Evolutionary conservation across 2,113 vertebrate genomes (phyloP), one percentile per base, ranked within the genome.

Genomic region (Sander vitreus): DNA sequence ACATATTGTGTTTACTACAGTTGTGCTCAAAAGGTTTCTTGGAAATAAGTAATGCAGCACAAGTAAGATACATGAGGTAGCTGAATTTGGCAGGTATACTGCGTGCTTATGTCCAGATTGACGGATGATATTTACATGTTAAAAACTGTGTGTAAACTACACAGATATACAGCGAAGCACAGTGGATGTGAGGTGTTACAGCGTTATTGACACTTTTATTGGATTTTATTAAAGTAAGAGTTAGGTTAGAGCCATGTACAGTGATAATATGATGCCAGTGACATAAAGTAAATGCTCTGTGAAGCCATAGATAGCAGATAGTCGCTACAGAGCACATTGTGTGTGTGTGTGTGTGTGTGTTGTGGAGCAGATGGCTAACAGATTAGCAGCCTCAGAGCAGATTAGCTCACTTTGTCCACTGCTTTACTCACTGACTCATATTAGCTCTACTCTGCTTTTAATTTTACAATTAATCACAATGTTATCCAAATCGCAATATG

Each of bases 341-440:
- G 43, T 33, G 19, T 43, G 7, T 33, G 25, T 69, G 39, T 58
- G 43, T 69, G 39, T 58, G 43, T 33, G 19, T 43, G 7, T 33
- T 39, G 5, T 51, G 48, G 73, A 66, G 50, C 91, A 92, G 91
- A 92, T 92, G 91, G 91, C 27, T 77, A 64, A 30, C 78, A 85
- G 91, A 92, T 92, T 92, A 92, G 23, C 76, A 36, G 48, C 79
- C 82, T 87, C 50, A 81, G 76, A 84, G 73, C 57, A 89, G 91
- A 88, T 92, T 80, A 91, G 72, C 78, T 83, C 19, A 67, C 55
- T 69, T 73, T 48, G 33, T 60, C 30, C 21, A 23, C 68, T 79
- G 66, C 66, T 62, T 86, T 60, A 74, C 80, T 75, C 51, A n/a
- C 54, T 68, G 58, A 21, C 21, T 36, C 18, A 33, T 33, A 67